Evolutionary conservation across 2,797 vertebrate species (phyloP).

Genomic region (Mormyrus hasselquistii): DNA sequence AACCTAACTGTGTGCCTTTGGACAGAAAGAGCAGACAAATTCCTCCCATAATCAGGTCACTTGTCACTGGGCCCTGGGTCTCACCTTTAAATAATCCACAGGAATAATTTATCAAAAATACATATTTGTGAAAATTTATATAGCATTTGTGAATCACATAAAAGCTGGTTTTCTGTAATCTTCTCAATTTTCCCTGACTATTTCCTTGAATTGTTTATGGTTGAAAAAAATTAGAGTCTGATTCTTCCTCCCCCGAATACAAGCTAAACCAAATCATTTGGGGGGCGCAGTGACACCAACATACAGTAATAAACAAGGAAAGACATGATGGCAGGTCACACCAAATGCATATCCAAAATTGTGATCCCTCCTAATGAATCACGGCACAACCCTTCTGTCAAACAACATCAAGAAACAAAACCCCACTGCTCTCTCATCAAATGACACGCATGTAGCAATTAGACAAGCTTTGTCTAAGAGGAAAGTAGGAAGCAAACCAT

Average conservation of each 20-base stretch:
- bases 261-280: background rate
- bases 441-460: background rate
- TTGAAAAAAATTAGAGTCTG: background rate
- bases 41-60: background rate
- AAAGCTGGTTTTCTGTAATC: too few relatives aligned
- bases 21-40: background rate
- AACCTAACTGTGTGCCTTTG: background rate
- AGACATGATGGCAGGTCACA: background rate
- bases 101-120: background rate
- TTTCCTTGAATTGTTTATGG: too few relatives aligned
- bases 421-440: background rate
- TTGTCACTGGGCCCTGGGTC: too few relatives aligned
- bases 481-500: background rate
- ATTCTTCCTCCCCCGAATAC: background rate
- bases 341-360: background rate
- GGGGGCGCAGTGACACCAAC: background rate
- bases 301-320: background rate
- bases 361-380: background rate
- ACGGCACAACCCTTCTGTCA: background rate
- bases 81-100: background rate
- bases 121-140: background rate
- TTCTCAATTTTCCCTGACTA: too few relatives aligned
- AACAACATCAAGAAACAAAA: background rate
- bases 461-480: background rate
- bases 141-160: background rate